Base-by-base conservation (phyloP, 2,113 vertebrate genomes). In the Speoplatyrhinus poulsoni region DNA sequence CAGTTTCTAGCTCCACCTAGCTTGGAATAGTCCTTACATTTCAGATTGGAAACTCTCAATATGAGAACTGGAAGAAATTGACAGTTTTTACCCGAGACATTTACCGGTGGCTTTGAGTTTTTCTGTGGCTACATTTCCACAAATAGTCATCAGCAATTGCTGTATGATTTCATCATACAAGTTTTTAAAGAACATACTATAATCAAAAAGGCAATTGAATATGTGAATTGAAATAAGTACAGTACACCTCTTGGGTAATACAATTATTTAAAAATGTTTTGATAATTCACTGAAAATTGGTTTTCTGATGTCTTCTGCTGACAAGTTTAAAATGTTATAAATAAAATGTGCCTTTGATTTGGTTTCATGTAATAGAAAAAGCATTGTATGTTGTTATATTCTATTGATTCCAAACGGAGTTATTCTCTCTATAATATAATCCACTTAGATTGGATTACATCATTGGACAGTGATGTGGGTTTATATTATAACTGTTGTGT, bases 371-470 rank as follows among this genome's bases (percentile, higher is more conserved):
- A 41, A 12, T 52, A 52, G 3, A 52, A 52, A 52, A 52, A 6
- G 13, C 13, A 12, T 11, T 15, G 11, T 52, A 12, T 52, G 3
- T 52, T 52, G 3, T 52, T 52, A 15, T 11, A 52, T 52, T 15
- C 61, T 41, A 16, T 33, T 16, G 54, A 33, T 64, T 72, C 12
- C 46, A n/a, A 6, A 36, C 49, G 0, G 12, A 12, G 13, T 52
- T 52, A 52, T 52, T 52, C 46, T 69, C 16, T 79, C 64, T 72
- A 67, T 76, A 32, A 33, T 71, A 53, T 64, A 72, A 55, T 57
- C 26, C 66, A 26, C 73, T 85, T 85, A 58, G 78, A 53, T 69
- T 60, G 63, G 48, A 69, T 85, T 83, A 75, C 82, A 81, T 87
- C 55, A 57, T 32, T 74, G 80, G 74, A 73, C 69, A 64, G 58